A percentile compares a stretch with the other conserved stretches of the same genome.
Evolutionary conservation across 2,797 vertebrate species (phyloP).

Genomic region (Momotus momota): DNA sequence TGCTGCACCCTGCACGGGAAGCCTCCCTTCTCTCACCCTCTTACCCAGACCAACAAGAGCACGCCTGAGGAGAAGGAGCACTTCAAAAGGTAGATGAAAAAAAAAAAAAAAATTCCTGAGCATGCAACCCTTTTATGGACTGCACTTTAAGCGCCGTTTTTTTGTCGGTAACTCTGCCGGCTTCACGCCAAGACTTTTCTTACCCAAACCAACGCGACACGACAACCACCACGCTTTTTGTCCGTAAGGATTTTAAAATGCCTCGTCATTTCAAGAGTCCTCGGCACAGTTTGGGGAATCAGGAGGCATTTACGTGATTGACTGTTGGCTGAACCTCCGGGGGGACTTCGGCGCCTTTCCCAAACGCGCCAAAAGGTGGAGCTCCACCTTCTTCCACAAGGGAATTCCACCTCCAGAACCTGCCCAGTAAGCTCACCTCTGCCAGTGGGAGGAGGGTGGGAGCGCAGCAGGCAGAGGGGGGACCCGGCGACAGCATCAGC

Average conservation of each 20-base stretch:
- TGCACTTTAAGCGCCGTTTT: neutral
- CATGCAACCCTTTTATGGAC: neutral
- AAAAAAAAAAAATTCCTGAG: neutral
- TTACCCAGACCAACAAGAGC: neutral
- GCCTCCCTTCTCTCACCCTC: neutral
- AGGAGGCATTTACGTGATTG: neutral
- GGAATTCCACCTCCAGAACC: neutral
- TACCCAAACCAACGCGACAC: neutral
- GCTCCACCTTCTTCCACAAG: constrained; percentile 9
- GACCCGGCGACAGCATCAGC: too few relatives aligned
- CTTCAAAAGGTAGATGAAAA: neutral
- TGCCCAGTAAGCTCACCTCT: neutral
- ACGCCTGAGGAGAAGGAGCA: neutral
- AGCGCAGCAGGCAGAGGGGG: rapidly evolving
- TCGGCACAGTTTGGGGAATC: neutral
- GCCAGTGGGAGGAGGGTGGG: neutral
- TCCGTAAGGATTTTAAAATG: neutral
- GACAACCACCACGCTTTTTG: neutral
- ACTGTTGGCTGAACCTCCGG: neutral
- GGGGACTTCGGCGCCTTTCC: neutral
- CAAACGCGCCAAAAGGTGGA: constrained; percentile 30
- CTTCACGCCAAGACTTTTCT: neutral
- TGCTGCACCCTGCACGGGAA: neutral
- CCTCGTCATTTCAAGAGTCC: neutral
- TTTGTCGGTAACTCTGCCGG: neutral